phyloP scores from a whole-genome alignment of 2,113 vertebrate genomes.

The Embiotoca jacksoni region DNA sequence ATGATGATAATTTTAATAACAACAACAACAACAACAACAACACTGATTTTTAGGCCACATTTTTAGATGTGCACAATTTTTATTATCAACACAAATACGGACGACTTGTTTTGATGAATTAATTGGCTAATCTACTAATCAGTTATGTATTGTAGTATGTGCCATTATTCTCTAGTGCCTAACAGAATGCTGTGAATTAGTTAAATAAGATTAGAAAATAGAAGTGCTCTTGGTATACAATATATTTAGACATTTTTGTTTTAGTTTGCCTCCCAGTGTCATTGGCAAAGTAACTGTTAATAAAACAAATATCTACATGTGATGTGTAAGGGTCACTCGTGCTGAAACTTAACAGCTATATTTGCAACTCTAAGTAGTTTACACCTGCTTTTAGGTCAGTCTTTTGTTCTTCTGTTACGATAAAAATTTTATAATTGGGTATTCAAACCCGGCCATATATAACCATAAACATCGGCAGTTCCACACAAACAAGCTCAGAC shows the following conservation, averaged over 20 bases:
- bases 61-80: too few relatives aligned
- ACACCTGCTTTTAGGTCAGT: background rate
- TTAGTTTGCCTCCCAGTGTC: too few relatives aligned
- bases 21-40: too few relatives aligned
- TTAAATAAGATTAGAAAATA: background rate
- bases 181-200: background rate
- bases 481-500: constrained; percentile 11
- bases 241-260: too few relatives aligned
- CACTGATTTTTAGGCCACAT: too few relatives aligned
- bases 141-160: background rate
- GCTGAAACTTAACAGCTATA: background rate
- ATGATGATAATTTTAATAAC: too few relatives aligned
- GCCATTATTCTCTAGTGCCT: background rate
- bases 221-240: too few relatives aligned
- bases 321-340: too few relatives aligned
- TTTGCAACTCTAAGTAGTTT: background rate
- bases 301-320: too few relatives aligned
- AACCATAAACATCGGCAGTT: background rate
- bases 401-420: background rate
- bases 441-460: background rate
- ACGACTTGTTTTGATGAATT: background rate
- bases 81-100: background rate
- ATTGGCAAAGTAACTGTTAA: too few relatives aligned
- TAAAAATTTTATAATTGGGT: background rate
- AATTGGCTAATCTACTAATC: background rate